Evolutionary conservation across 2,797 vertebrate genomes (phyloP).

Genomic region (Adrianichthys oophorus): DNA sequence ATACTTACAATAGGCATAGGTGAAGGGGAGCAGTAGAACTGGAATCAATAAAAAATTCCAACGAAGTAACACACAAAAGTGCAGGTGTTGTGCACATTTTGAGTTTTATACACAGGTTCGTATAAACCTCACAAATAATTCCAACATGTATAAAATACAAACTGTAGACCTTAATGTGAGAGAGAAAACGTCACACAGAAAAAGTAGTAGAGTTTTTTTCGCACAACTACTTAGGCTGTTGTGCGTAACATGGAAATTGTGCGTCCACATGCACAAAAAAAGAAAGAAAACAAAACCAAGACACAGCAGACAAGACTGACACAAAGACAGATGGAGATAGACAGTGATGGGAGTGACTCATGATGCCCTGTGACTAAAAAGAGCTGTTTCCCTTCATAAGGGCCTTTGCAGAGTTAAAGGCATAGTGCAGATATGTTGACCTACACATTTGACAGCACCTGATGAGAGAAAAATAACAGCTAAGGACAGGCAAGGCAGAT

Average conservation of each 20-base stretch:
- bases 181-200: neutral
- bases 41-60: constrained; percentile 6
- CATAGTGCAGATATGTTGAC: constrained; percentile 41
- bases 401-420: constrained; percentile 61
- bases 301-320: constrained; percentile 32
- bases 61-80: constrained; percentile 22
- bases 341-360: constrained; percentile 40
- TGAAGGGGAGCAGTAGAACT: constrained; percentile 2
- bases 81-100: constrained; percentile 19
- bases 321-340: constrained; percentile 29
- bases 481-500: constrained; percentile 40
- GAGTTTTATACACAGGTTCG: constrained; percentile 33
- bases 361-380: constrained; percentile 47
- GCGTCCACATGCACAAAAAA: constrained; percentile 39
- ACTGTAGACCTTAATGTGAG: constrained; percentile 3
- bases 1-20: constrained; percentile 13
- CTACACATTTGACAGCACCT: constrained; percentile 26
- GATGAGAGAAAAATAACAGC: constrained; percentile 35
- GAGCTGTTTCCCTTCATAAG: constrained; percentile 50
- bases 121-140: constrained; percentile 45
- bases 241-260: constrained; percentile 44
- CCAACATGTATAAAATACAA: constrained; percentile 5
- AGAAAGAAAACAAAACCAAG: constrained; percentile 24
- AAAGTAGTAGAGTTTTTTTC: neutral
- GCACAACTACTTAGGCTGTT: constrained; percentile 7